A percentile compares a stretch with the other conserved stretches of the same genome.
Evolutionary conservation across 2,113 vertebrate species (phyloP).

Genomic region (Gallinago jamesoni): DNA sequence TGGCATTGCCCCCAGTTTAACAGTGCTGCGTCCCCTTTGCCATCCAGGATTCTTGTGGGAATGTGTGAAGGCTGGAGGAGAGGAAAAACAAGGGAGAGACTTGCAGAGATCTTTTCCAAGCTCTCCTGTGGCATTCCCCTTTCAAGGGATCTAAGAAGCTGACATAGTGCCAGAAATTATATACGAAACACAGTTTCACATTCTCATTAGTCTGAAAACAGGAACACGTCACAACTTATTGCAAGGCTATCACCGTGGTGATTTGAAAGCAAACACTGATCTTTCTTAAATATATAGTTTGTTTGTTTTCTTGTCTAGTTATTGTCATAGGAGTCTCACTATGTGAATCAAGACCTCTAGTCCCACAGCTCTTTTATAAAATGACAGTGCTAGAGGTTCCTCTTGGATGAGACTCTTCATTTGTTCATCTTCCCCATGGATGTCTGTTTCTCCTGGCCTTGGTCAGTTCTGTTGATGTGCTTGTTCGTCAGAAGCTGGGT

Average conservation of each 20-base stretch:
- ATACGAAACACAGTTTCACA: background rate
- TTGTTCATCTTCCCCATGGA: background rate
- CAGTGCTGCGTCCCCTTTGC: background rate
- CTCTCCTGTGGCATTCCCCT: background rate
- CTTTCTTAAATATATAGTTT: background rate
- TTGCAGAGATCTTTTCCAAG: background rate
- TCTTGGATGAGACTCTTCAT: background rate
- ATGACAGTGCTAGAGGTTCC: background rate
- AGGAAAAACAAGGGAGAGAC: background rate
- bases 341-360: background rate
- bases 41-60: background rate
- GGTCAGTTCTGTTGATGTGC: background rate
- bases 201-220: background rate
- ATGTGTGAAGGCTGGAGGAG: background rate
- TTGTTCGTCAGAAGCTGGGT: background rate
- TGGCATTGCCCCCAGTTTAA: rapidly evolving
- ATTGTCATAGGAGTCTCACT: rapidly evolving
- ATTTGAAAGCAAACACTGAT: background rate
- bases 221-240: background rate
- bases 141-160: background rate
- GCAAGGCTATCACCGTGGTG: background rate
- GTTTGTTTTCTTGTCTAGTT: background rate
- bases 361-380: background rate
- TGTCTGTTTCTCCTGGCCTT: background rate
- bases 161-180: background rate